Conservation (phyloP, 2,113 vertebrate species). For the Cavia aperea region DNA sequence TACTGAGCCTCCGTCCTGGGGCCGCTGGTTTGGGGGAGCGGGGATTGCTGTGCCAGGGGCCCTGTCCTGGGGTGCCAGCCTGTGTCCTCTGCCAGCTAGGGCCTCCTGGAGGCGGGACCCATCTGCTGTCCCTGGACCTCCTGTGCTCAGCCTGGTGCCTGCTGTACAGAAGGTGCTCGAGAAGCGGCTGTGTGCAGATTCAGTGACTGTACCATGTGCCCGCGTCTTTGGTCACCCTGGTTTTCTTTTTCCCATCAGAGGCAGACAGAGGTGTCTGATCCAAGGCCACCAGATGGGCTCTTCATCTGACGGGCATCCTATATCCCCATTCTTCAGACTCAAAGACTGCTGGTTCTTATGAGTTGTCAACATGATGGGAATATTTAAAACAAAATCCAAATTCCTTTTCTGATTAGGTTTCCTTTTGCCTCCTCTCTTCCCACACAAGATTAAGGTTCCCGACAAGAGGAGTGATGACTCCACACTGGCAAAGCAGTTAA, state of each 20-base stretch:
- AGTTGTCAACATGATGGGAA: background rate
- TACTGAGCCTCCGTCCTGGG: background rate
- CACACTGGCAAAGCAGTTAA: background rate
- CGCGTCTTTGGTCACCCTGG: background rate
- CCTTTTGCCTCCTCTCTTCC: background rate
- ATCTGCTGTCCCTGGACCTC: background rate
- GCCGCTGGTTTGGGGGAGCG: background rate
- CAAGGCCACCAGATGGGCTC: background rate
- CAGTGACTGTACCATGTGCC: background rate
- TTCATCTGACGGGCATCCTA: rapidly evolving
- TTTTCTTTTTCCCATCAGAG: background rate
- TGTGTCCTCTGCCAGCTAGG: background rate
- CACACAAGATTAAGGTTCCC: background rate
- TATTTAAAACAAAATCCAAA: background rate
- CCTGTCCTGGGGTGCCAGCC: background rate
- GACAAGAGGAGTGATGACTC: background rate
- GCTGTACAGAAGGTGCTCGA: background rate
- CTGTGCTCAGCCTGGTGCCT: background rate
- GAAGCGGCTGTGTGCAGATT: background rate
- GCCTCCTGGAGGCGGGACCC: background rate
- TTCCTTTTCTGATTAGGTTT: slow-evolving; percentile 12
- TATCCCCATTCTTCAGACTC: background rate
- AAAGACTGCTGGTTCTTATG: background rate
- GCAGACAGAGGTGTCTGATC: background rate
- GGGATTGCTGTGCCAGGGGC: rapidly evolving